A percentile compares a stretch with the other conserved stretches of the same genome.
phyloP scores from a whole-genome alignment of 2,888 invertebrate species.

The Eurytoma californica region DNA sequence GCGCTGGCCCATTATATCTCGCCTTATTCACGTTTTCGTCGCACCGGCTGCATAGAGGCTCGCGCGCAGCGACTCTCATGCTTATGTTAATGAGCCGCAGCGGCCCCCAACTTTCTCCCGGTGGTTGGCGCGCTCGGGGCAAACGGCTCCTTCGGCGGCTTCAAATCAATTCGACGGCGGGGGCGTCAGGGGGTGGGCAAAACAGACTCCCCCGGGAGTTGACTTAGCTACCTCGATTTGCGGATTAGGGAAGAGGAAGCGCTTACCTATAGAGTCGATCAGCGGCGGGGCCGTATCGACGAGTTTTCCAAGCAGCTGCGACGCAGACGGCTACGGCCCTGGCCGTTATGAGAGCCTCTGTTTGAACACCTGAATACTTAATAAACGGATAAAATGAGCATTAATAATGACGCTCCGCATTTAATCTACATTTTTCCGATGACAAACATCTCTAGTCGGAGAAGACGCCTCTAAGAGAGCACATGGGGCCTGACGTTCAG shows the following conservation, averaged over 20 bases:
- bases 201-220: too few relatives aligned
- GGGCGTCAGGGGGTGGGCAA: too few relatives aligned
- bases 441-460: conserved; percentile 69
- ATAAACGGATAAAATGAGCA: conserved; percentile 75
- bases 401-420: conserved; percentile 73
- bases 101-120: not conserved
- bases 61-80: conserved; percentile 64
- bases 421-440: conserved; percentile 72
- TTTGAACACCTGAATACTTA: conserved; percentile 75
- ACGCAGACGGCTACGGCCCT: conserved; percentile 34
- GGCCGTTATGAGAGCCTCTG: conserved; percentile 68
- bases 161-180: too few relatives aligned
- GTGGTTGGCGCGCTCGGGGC: not conserved
- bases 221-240: too few relatives aligned
- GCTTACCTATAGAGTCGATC: too few relatives aligned
- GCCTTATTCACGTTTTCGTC: conserved; percentile 71
- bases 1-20: conserved; percentile 66
- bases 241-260: too few relatives aligned
- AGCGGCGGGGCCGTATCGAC: too few relatives aligned
- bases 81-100: conserved; percentile 60
- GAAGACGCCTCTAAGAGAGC: conserved; percentile 64
- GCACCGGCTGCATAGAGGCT: conserved; percentile 55
- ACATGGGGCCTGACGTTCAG: conserved; percentile 43
- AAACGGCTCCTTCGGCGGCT: too few relatives aligned
- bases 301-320: not conserved